Conservation (phyloP, 2,797 vertebrate genomes). For the Cetoscarus ocellatus region DNA sequence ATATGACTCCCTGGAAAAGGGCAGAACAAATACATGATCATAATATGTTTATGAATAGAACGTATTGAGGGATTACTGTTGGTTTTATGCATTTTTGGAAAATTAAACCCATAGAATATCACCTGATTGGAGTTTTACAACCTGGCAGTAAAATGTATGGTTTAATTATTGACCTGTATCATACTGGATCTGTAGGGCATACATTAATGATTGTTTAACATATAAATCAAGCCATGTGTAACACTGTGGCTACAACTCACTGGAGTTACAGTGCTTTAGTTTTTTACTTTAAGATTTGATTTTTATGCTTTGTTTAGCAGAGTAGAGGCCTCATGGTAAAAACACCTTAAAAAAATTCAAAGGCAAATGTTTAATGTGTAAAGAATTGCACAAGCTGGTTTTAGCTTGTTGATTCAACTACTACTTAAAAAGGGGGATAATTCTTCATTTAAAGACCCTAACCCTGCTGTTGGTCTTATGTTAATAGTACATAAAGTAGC, state of each 20-base stretch:
- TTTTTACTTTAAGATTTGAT: no score
- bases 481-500: no score
- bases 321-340: no score
- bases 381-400: no score
- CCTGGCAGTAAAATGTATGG: not conserved
- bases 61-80: not conserved
- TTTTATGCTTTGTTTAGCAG: no score
- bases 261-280: not conserved
- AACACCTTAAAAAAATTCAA: no score
- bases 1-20: not conserved
- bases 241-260: not conserved
- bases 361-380: no score
- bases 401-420: no score
- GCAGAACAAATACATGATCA: not conserved
- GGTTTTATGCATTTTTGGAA: not conserved
- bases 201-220: not conserved
- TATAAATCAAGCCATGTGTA: not conserved
- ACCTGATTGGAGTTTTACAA: not conserved
- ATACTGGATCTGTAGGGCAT: not conserved
- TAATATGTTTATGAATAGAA: conserved; percentile 1
- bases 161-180: not conserved
- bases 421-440: not conserved
- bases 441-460: no score
- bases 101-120: not conserved
- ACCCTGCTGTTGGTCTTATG: no score